These are phyloP conservation scores for Ferrisia virgata DNA, from an alignment of 2,888 invertebrate genomes.

Conservation along the genomic window DNA sequence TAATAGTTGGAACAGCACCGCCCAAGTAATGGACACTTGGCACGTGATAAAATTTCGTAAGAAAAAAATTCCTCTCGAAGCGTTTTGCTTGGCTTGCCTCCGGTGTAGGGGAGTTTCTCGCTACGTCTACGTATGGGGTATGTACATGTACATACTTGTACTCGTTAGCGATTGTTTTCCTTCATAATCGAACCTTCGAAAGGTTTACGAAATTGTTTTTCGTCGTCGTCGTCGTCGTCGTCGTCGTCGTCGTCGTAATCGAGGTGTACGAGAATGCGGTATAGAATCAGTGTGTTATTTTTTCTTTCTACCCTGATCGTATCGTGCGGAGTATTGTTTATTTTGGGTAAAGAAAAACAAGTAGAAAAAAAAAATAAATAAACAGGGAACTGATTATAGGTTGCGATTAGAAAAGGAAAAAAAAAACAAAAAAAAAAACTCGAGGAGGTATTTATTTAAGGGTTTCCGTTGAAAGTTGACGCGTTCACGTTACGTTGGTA, in stretches of 20 bases:
- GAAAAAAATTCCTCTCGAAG: background rate
- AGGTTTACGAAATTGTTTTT: background rate
- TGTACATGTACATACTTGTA: no score
- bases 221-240: background rate
- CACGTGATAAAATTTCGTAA: constrained; percentile 11
- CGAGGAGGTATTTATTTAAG: background rate
- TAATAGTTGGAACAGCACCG: background rate
- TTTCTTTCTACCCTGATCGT: background rate
- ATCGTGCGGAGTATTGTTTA: background rate
- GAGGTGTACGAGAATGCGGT: background rate
- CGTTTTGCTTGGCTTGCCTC: background rate
- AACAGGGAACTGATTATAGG: background rate
- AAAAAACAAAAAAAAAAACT: background rate
- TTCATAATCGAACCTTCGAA: background rate
- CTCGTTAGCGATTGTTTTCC: constrained; percentile 10
- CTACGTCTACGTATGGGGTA: no score
- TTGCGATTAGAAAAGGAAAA: background rate
- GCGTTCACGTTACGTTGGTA: background rate
- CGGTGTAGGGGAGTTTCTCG: background rate
- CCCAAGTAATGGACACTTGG: constrained; percentile 12
- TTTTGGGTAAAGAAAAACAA: background rate
- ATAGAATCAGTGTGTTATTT: background rate
- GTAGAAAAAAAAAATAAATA: background rate
- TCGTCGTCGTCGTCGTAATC: background rate
- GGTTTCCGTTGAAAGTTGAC: background rate